A percentile compares a stretch with the other conserved stretches of the same genome.
phyloP scores from a whole-genome alignment of 2,113 vertebrate genomes.

The Erpornis zantholeuca region DNA sequence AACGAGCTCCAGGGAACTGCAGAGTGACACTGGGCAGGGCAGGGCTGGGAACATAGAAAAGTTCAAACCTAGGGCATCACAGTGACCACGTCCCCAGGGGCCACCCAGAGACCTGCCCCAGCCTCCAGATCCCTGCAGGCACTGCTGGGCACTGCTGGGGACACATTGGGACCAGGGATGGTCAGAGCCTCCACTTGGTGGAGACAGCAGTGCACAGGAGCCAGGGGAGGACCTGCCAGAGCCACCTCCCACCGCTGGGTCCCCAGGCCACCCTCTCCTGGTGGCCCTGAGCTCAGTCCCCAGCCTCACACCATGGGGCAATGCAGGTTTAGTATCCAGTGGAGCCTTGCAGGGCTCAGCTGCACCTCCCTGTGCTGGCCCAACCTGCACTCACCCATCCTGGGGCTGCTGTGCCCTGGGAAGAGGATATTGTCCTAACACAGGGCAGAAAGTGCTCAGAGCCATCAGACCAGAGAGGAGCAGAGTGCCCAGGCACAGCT shows the following conservation, averaged over 20 bases:
- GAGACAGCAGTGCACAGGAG: background rate
- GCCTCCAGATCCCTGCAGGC: background rate
- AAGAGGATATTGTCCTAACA: background rate
- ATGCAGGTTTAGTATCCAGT: background rate
- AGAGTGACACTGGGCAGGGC: no score
- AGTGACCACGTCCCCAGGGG: no score
- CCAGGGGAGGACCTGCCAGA: background rate
- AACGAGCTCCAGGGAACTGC: no score
- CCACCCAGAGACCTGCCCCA: background rate
- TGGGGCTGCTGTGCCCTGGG: background rate
- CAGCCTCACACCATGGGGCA: background rate
- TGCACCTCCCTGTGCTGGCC: background rate
- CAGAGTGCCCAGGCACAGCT: background rate
- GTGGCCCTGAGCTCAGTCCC: background rate
- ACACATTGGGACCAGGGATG: background rate
- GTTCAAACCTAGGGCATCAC: no score
- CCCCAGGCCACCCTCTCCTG: background rate
- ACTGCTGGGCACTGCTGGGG: background rate
- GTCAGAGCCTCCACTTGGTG: background rate
- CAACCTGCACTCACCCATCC: background rate
- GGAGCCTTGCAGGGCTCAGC: background rate
- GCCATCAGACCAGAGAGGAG: background rate
- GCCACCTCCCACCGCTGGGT: background rate
- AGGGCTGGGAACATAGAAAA: no score
- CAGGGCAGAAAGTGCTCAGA: background rate